These are phyloP conservation scores for Thymelicus sylvestris DNA, from an alignment of 2,888 invertebrate genomes.

Conservation along the genomic window DNA sequence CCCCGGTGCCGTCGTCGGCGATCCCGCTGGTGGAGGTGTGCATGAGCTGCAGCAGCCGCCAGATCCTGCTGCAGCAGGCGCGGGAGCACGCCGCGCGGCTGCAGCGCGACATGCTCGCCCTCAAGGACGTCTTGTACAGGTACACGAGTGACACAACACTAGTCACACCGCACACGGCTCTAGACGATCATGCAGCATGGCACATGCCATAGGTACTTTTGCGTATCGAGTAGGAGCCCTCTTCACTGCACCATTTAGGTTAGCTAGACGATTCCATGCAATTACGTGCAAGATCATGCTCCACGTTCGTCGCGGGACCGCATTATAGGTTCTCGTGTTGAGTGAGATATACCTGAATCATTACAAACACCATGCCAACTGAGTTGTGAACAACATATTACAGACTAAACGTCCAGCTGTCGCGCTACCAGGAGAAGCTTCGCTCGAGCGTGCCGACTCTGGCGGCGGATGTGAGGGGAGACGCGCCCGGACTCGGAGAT, in stretches of 20 bases:
- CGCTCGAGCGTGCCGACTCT: constrained; percentile 62
- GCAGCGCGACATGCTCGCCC: constrained; percentile 88
- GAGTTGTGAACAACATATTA: constrained; percentile 42
- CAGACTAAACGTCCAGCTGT: constrained; percentile 90
- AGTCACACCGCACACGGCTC: no score
- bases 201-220: no score
- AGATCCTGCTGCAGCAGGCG: constrained; percentile 77
- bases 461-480: constrained; percentile 54
- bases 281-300: no score
- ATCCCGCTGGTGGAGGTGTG: constrained; percentile 77
- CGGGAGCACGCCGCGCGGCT: constrained; percentile 84
- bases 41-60: constrained; percentile 77
- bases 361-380: no score
- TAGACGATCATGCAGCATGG: no score
- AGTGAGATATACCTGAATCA: no score
- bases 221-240: no score
- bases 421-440: constrained; percentile 90
- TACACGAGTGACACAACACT: no score
- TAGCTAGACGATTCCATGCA: no score
- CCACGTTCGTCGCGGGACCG: no score
- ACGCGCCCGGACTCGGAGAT: constrained; percentile 47
- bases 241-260: no score
- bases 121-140: constrained; percentile 91
- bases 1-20: constrained; percentile 50
- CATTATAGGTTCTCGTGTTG: no score